phyloP scores from a whole-genome alignment of 2,113 vertebrate species.

The Falco punctatus region DNA sequence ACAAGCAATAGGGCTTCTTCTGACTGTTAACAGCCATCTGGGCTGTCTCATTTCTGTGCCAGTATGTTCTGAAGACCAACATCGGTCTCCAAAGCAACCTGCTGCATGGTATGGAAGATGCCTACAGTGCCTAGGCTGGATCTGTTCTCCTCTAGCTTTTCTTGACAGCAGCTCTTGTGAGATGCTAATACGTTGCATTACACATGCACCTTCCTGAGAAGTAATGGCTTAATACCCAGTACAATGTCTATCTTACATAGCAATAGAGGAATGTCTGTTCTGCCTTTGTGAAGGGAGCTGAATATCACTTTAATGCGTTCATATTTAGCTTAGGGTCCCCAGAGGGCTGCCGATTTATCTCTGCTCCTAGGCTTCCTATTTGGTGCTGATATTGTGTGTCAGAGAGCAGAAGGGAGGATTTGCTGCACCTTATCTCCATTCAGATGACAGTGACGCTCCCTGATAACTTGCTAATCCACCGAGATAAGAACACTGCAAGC shows the following conservation, averaged over 20 bases:
- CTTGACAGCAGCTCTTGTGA: neutral
- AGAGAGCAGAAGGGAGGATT: constrained; percentile 51
- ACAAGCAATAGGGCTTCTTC: neutral
- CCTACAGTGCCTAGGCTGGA: neutral
- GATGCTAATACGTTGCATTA: neutral
- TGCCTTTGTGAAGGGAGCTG: neutral
- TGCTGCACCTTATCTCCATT: constrained; percentile 47
- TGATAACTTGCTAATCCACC: constrained; percentile 42
- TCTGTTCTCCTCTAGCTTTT: neutral
- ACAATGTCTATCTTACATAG: neutral
- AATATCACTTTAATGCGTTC: neutral
- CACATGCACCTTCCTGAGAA: constrained; percentile 2
- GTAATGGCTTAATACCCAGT: neutral
- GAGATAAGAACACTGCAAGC: constrained; percentile 12
- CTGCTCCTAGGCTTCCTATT: neutral
- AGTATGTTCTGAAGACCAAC: neutral
- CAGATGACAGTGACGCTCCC: neutral
- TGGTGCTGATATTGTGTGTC: neutral
- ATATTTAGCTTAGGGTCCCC: neutral
- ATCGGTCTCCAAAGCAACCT: neutral
- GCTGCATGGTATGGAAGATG: neutral
- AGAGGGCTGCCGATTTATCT: neutral
- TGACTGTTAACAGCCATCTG: constrained; percentile 15
- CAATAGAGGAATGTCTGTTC: neutral
- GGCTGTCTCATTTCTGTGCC: neutral